Percentiles rank a stretch among this genome's conserved stretches.
These are phyloP conservation scores for Synanthedon vespiformis DNA, from an alignment of 2,888 invertebrate species.

Conservation along the genomic window DNA sequence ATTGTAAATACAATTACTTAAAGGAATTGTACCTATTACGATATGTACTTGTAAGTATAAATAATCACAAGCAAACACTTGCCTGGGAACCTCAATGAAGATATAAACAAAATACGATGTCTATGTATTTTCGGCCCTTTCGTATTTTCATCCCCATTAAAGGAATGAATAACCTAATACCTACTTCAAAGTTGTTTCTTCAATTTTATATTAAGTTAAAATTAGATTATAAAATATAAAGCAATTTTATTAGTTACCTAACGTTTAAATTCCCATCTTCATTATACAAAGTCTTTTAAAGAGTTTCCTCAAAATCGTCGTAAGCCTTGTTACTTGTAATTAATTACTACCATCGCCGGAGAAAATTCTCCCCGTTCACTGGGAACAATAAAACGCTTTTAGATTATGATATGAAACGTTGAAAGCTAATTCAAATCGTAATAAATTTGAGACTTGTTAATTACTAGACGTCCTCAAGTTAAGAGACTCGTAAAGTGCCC, in stretches of 20 bases:
- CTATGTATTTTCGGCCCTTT: too few species aligned
- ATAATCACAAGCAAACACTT: too few species aligned
- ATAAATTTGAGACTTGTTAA: constrained; percentile 62
- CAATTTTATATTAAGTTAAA: too few species aligned
- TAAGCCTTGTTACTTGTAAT: constrained; percentile 47
- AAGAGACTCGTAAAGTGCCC: constrained; percentile 37
- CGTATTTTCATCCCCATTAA: too few species aligned
- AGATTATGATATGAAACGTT: constrained; percentile 60
- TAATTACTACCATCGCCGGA: constrained; percentile 33
- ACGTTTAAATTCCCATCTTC: background rate
- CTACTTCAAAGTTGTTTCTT: too few species aligned
- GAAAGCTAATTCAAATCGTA: constrained; percentile 56
- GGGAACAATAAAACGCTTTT: constrained; percentile 51
- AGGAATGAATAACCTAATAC: background rate
- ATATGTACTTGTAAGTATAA: too few species aligned
- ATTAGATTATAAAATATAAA: too few species aligned
- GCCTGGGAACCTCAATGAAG: too few species aligned
- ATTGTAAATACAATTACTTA: too few species aligned
- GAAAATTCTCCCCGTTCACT: constrained; percentile 21
- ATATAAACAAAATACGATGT: too few species aligned
- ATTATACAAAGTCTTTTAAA: background rate
- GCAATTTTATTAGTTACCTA: background rate
- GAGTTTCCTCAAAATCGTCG: constrained; percentile 28
- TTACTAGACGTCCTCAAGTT: constrained; percentile 33
- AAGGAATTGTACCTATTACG: too few species aligned